These are phyloP conservation scores for Tupaia chinensis DNA, from an alignment of 2,113 vertebrate genomes.

Conservation along the genomic window DNA sequence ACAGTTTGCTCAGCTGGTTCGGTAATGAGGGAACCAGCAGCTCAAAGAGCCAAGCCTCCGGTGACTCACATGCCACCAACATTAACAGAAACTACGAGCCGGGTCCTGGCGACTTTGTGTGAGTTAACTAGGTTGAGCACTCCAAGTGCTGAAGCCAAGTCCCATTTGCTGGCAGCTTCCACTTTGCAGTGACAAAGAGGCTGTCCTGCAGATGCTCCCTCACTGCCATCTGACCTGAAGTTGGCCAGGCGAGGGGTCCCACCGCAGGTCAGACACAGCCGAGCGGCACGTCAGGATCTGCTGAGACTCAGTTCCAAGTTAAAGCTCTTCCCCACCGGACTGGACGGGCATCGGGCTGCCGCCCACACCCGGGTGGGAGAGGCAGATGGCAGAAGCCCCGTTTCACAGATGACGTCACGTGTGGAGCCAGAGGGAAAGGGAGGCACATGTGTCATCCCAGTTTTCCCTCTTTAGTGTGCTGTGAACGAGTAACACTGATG, in stretches of 20 bases:
- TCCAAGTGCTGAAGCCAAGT: not conserved
- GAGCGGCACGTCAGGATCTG: no score
- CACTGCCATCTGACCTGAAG: rapidly evolving
- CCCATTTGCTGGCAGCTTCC: not conserved
- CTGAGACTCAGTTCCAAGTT: rapidly evolving
- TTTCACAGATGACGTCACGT: not conserved
- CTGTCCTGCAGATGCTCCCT: not conserved
- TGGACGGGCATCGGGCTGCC: no score
- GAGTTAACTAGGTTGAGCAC: not conserved
- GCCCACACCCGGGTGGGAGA: not conserved
- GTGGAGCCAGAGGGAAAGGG: not conserved
- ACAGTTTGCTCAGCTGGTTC: not conserved
- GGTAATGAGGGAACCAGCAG: not conserved
- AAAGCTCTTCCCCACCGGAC: not conserved
- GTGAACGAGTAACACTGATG: rapidly evolving
- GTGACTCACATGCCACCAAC: not conserved
- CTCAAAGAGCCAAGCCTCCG: not conserved
- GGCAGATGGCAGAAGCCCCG: not conserved
- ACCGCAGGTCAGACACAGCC: rapidly evolving
- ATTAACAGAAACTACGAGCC: not conserved
- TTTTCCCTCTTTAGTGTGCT: not conserved
- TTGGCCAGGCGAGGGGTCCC: not conserved
- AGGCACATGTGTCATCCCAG: rapidly evolving
- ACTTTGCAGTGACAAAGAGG: not conserved
- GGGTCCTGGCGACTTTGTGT: not conserved